phyloP scores from a whole-genome alignment of 1,140 invertebrate species.

The Drosophila kepulauana region DNA sequence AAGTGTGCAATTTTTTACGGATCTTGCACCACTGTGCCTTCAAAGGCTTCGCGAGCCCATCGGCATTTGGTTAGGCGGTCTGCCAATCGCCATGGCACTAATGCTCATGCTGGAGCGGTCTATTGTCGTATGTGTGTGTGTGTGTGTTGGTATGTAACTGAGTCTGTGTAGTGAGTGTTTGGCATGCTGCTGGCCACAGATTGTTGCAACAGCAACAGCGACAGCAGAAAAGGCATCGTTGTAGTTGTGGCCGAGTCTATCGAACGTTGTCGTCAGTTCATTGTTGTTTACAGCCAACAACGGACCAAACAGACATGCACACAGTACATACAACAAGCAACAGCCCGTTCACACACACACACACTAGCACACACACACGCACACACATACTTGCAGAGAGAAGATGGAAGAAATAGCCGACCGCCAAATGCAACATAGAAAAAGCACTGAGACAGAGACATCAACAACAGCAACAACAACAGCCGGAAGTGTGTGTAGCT shows the following conservation, averaged over 20 bases:
- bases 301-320: constrained; percentile 16
- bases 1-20: background rate
- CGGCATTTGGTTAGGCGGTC: constrained; percentile 10
- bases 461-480: constrained; percentile 18
- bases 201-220: constrained; percentile 69
- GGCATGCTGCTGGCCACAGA: constrained; percentile 61
- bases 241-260: constrained; percentile 30
- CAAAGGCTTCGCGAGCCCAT: constrained; percentile 5
- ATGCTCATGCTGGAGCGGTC: constrained; percentile 5
- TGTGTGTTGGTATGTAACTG: constrained; percentile 15
- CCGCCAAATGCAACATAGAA: constrained; percentile 52
- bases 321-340: constrained; percentile 30
- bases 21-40: constrained; percentile 21
- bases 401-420: constrained; percentile 26
- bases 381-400: constrained; percentile 5
- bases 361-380: constrained; percentile 8
- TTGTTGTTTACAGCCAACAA: constrained; percentile 70
- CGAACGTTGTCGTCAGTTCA: constrained; percentile 57
- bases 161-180: constrained; percentile 26
- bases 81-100: constrained; percentile 29
- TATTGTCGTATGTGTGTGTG: constrained; percentile 18
- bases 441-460: constrained; percentile 50
- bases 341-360: constrained; percentile 15
- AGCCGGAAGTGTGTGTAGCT: constrained; percentile 72
- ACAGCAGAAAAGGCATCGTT: constrained; percentile 1